Percentiles rank a stretch among this genome's conserved stretches.
Conservation (phyloP, 2,888 invertebrate species). For the Philaethria dido region DNA sequence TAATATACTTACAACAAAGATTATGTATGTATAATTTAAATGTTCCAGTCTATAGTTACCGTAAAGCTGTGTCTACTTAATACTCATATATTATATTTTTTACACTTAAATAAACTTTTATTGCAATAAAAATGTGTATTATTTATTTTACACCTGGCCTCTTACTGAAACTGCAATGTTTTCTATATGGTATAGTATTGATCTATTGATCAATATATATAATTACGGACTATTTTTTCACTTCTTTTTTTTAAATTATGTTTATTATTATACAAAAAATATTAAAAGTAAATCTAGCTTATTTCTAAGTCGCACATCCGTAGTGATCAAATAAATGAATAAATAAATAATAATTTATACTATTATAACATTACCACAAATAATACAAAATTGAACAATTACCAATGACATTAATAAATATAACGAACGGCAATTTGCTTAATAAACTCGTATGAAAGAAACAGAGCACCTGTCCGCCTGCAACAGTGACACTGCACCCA, state of each 20-base stretch:
- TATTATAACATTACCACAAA: not conserved
- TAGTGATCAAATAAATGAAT: too few relatives aligned
- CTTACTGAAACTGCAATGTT: not conserved
- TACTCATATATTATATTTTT: conserved; percentile 26
- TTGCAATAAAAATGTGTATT: conserved; percentile 2
- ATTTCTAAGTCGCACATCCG: too few relatives aligned
- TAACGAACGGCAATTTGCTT: conserved; percentile 5
- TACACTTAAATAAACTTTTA: conserved; percentile 27
- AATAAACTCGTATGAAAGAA: not conserved
- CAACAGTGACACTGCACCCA: not conserved
- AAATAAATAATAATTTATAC: too few relatives aligned
- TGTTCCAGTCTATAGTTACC: not conserved
- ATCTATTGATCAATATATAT: too few relatives aligned
- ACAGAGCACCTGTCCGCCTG: not conserved
- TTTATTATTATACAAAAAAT: too few relatives aligned
- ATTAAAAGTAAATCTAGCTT: too few relatives aligned
- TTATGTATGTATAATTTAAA: too few relatives aligned
- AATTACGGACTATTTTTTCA: too few relatives aligned
- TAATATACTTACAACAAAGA: too few relatives aligned
- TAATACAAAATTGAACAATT: not conserved
- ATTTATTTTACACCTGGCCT: not conserved
- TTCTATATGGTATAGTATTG: too few relatives aligned
- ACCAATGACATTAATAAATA: not conserved
- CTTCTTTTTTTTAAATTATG: too few relatives aligned
- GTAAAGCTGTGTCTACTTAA: conserved; percentile 28